These are phyloP conservation scores for Oostethus manadensis DNA, from an alignment of 2,113 vertebrate genomes.

Conservation along the genomic window DNA sequence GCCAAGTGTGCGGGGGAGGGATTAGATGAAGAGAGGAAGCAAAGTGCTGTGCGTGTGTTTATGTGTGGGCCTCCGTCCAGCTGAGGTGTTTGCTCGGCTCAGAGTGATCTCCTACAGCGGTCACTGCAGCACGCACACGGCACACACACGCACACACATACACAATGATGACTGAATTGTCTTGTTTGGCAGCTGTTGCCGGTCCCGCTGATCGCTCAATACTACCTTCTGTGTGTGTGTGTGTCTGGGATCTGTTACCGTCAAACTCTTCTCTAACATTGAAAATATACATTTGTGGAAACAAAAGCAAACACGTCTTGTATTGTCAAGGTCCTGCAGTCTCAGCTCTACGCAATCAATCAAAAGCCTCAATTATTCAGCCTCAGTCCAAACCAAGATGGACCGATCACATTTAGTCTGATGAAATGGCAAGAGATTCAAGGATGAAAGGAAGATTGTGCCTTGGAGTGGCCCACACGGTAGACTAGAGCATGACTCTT, in stretches of 20 bases:
- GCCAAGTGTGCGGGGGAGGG: constrained; percentile 49
- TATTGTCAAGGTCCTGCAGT: neutral
- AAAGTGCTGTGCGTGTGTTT: constrained; percentile 31
- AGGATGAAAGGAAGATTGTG: constrained; percentile 25
- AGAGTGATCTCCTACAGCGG: constrained; percentile 62
- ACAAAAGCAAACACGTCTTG: neutral
- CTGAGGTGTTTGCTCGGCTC: constrained; percentile 63
- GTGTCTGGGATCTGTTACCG: constrained; percentile 27
- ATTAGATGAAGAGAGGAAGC: constrained; percentile 59
- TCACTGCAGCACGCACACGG: constrained; percentile 31
- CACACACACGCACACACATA: constrained; percentile 31
- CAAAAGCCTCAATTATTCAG: constrained; percentile 6
- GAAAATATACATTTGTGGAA: neutral
- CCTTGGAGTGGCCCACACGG: constrained; percentile 15
- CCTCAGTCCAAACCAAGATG: neutral
- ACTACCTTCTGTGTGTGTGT: constrained; percentile 25
- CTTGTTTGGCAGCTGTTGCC: constrained; percentile 61
- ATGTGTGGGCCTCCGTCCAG: constrained; percentile 49
- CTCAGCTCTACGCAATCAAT: neutral
- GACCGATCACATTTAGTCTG: constrained; percentile 13
- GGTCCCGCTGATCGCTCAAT: constrained; percentile 58
- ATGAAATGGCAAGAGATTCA: constrained; percentile 33
- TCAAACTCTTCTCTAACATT: constrained; percentile 19
- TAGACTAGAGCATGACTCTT: neutral
- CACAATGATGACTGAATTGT: constrained; percentile 52